Conservation (phyloP, 2,888 invertebrate genomes). For the Urechis unicinctus region DNA sequence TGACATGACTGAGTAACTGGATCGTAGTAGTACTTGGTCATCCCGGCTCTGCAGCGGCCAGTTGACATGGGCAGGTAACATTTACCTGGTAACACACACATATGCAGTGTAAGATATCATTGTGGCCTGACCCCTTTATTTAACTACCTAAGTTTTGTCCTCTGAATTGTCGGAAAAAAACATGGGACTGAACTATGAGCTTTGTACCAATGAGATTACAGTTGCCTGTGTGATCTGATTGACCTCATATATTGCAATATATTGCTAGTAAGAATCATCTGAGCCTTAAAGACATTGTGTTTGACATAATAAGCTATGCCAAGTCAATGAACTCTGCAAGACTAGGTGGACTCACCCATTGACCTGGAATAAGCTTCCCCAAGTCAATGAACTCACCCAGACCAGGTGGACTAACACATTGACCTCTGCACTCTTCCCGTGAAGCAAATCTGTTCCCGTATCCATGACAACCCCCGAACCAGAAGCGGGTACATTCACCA, state of each 20-base stretch:
- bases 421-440: slow-evolving; percentile 70
- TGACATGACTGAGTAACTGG: slow-evolving; percentile 47
- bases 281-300: background rate
- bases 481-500: slow-evolving; percentile 66
- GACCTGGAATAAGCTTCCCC: background rate
- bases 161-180: too few species aligned
- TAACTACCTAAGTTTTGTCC: too few species aligned
- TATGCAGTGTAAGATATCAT: background rate
- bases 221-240: too few species aligned
- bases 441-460: slow-evolving; percentile 60
- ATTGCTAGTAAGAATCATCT: too few species aligned
- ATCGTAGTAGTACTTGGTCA: slow-evolving; percentile 18
- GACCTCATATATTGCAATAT: too few species aligned
- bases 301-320: too few species aligned
- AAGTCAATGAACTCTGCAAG: too few species aligned
- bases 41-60: slow-evolving; percentile 23
- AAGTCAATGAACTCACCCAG: slow-evolving; percentile 52
- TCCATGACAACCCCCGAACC: slow-evolving; percentile 57
- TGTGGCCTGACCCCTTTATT: background rate
- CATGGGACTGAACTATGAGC: too few species aligned
- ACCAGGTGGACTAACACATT: slow-evolving; percentile 72
- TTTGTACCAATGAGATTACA: too few species aligned
- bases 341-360: too few species aligned
- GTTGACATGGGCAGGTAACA: slow-evolving; percentile 21
- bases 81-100: slow-evolving; percentile 14